Percentiles rank a stretch among this genome's conserved stretches.
Conservation (phyloP, 2,888 invertebrate species). For the Meta bourneti region DNA sequence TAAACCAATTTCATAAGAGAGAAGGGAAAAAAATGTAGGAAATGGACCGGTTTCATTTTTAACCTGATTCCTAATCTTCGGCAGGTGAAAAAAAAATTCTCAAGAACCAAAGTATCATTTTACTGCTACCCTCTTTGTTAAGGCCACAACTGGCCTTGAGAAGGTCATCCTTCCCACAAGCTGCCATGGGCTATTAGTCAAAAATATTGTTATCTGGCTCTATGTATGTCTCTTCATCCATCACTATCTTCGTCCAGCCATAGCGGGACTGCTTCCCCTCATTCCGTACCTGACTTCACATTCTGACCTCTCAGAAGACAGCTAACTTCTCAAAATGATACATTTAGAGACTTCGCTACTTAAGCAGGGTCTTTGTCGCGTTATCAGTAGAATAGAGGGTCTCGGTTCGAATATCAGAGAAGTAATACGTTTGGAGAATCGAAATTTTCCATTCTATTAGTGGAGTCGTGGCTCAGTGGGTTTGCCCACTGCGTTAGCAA, state of each 20-base stretch:
- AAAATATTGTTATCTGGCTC: neutral
- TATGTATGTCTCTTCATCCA: neutral
- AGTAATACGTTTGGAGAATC: no score
- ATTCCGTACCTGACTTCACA: no score
- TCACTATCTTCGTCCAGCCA: neutral
- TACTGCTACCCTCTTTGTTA: neutral
- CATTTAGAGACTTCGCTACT: no score
- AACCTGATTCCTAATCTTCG: neutral
- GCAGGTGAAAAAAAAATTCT: neutral
- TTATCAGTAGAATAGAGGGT: no score
- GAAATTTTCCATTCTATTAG: no score
- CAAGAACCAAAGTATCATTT: neutral
- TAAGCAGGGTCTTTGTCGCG: no score
- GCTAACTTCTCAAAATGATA: no score
- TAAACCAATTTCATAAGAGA: neutral
- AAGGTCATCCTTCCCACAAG: constrained; percentile 12
- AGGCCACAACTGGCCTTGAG: constrained; percentile 2
- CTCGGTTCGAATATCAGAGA: no score
- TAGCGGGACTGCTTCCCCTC: neutral
- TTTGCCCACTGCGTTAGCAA: no score
- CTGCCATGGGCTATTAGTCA: neutral
- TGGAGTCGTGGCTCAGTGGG: no score
- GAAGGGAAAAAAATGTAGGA: neutral
- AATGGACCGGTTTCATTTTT: neutral
- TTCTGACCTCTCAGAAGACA: no score